phyloP scores from a whole-genome alignment of 2,113 vertebrate genomes.

The Petaurus breviceps region DNA sequence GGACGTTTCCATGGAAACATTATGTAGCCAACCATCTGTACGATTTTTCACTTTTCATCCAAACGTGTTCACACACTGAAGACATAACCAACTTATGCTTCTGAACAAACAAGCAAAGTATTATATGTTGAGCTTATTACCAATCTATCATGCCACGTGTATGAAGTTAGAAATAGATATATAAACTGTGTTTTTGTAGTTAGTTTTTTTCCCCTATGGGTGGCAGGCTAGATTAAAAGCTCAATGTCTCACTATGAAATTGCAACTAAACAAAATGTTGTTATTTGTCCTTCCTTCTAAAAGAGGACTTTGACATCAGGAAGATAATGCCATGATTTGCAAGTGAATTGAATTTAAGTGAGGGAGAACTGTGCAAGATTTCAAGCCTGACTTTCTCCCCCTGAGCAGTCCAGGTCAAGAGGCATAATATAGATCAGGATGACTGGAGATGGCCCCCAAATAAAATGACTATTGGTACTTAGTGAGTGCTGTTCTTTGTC shows the following conservation, averaged over 20 bases:
- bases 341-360: no score
- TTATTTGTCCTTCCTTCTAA: no score
- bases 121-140: conserved; percentile 5
- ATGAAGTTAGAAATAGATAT: background rate
- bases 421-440: no score
- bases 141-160: background rate
- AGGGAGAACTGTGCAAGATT: no score
- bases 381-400: no score
- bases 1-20: background rate
- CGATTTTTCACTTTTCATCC: background rate
- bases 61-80: background rate
- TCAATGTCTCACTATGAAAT: background rate
- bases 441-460: no score
- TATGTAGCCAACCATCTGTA: conserved; percentile 9
- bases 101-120: conserved; percentile 30
- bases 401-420: no score
- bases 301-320: no score
- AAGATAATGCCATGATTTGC: no score
- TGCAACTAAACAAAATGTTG: background rate
- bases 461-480: no score
- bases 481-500: background rate
- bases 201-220: conserved; percentile 32
- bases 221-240: background rate
- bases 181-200: background rate
- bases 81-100: background rate